Evolutionary conservation across 2,797 vertebrate genomes (phyloP).

Genomic region (Limnodromus scolopaceus): DNA sequence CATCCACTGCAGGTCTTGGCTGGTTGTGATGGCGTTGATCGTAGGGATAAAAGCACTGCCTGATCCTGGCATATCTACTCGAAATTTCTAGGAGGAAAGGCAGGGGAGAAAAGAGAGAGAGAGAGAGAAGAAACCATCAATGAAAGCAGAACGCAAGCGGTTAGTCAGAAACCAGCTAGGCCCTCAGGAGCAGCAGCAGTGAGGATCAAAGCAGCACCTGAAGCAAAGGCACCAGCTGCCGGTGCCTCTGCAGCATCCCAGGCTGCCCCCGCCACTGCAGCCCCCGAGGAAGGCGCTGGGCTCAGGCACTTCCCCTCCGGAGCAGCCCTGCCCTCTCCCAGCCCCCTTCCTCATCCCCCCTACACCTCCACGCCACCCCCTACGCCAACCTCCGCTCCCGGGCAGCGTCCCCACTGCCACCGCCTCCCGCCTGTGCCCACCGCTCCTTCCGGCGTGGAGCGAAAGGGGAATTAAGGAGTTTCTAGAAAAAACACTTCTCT

Average conservation of each 20-base stretch:
- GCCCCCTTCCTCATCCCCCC: neutral
- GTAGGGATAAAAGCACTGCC: constrained; percentile 99
- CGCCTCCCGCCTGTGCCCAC: neutral
- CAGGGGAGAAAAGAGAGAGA: neutral
- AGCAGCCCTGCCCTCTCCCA: neutral
- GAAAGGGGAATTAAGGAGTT: constrained; percentile 63
- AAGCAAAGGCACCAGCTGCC: neutral
- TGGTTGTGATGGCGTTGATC: constrained; percentile 99
- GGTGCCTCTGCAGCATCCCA: neutral
- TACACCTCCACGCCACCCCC: neutral
- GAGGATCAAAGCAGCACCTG: constrained; percentile 3
- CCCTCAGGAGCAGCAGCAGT: neutral
- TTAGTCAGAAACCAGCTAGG: neutral
- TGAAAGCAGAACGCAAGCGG: neutral
- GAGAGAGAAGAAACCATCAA: neutral
- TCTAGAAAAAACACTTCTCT: constrained; percentile 50
- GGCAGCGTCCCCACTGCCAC: neutral
- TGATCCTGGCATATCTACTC: constrained; percentile 98
- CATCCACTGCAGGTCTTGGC: constrained; percentile 99
- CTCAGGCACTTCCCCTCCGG: neutral
- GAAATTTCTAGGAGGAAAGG: constrained; percentile 88
- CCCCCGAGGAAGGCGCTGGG: neutral
- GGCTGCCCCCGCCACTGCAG: neutral
- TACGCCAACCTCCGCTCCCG: neutral
- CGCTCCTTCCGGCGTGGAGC: neutral